These are phyloP conservation scores for Acinonyx jubatus DNA, from an alignment of 2,113 vertebrate genomes.

Conservation along the genomic window DNA sequence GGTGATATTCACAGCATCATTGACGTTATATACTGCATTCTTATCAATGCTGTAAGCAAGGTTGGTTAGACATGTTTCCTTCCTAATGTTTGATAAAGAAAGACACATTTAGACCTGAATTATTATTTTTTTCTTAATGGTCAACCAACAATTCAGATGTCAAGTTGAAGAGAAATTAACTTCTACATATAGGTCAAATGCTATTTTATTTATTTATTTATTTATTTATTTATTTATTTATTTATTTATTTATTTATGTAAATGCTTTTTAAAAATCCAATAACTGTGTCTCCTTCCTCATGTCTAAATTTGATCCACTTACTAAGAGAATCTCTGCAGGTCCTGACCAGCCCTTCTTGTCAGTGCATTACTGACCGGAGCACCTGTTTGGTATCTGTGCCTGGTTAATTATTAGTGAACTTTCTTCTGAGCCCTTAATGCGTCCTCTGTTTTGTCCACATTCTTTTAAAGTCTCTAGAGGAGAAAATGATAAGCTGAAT, in stretches of 20 bases:
- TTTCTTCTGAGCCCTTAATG: background rate
- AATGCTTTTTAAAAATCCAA: background rate
- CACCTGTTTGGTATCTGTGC: background rate
- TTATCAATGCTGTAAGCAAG: background rate
- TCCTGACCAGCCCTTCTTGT: background rate
- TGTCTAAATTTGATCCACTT: background rate
- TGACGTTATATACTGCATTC: background rate
- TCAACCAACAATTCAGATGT: background rate
- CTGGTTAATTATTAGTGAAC: background rate
- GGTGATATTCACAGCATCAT: background rate
- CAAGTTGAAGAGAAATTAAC: background rate
- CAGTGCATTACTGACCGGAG: background rate
- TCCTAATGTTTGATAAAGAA: background rate
- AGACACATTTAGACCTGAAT: background rate
- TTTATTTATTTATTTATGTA: no score
- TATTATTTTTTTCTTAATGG: background rate
- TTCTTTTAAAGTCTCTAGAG: background rate
- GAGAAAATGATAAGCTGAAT: background rate
- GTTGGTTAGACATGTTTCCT: background rate
- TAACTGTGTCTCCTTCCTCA: background rate
- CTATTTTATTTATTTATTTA: background rate
- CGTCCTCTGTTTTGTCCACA: background rate
- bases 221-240: no score
- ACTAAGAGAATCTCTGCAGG: background rate
- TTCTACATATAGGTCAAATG: background rate